These are phyloP conservation scores for Agonopterix alstromeriana DNA, from an alignment of 2,888 invertebrate species.

Conservation along the genomic window DNA sequence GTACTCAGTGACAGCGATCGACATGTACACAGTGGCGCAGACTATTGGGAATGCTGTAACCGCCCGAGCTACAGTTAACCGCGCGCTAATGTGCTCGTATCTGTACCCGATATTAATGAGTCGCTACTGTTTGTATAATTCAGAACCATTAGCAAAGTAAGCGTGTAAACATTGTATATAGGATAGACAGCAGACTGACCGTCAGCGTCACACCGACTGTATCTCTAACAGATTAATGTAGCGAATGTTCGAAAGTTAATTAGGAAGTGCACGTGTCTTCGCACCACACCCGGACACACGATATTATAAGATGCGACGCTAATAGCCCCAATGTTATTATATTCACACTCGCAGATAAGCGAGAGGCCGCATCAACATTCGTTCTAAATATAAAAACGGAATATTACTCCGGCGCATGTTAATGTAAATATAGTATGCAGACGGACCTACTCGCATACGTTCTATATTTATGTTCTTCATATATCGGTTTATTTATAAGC, in stretches of 20 bases:
- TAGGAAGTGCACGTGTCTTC: background rate
- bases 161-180: too few relatives aligned
- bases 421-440: constrained; percentile 52
- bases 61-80: background rate
- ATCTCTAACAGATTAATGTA: too few relatives aligned
- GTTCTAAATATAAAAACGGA: constrained; percentile 45
- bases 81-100: background rate
- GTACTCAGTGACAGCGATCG: too few relatives aligned
- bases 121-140: too few relatives aligned
- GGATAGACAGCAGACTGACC: too few relatives aligned
- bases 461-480: constrained; percentile 18
- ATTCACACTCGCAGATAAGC: constrained; percentile 3
- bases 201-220: too few relatives aligned
- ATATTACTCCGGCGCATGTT: constrained; percentile 38
- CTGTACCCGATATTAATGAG: too few relatives aligned
- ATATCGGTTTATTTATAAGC: constrained; percentile 33
- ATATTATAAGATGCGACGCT: constrained; percentile 1
- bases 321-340: constrained; percentile 5
- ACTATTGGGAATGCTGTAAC: background rate
- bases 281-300: constrained; percentile 2
- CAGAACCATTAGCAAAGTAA: too few relatives aligned
- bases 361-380: constrained; percentile 43
- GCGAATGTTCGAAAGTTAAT: too few relatives aligned
- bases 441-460: constrained; percentile 22
- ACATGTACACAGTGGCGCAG: background rate